phyloP scores from a whole-genome alignment of 1,140 invertebrate species.

The Drosophila chauvacae region DNA sequence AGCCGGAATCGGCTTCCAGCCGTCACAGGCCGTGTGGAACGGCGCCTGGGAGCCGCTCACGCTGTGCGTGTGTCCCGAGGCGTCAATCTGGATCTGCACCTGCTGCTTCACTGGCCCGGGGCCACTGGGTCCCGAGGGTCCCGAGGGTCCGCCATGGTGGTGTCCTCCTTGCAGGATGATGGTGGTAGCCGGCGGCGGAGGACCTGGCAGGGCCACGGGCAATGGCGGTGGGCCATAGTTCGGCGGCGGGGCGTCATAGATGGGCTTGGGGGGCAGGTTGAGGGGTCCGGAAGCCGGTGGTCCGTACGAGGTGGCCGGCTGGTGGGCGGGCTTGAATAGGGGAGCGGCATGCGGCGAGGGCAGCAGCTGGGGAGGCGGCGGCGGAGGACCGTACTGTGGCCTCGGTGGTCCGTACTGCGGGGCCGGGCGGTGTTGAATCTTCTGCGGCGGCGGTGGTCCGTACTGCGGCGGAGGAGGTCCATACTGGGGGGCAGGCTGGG shows the following conservation, averaged over 20 bases:
- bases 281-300: constrained; percentile 79
- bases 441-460: constrained; percentile 85
- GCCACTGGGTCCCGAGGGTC: constrained; percentile 22
- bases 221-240: constrained; percentile 73
- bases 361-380: constrained; percentile 68
- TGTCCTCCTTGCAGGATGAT: constrained; percentile 63
- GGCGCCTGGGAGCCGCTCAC: constrained; percentile 74
- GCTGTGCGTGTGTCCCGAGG: constrained; percentile 75
- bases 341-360: constrained; percentile 78
- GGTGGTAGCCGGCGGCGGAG: constrained; percentile 50
- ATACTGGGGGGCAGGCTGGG: constrained; percentile 60
- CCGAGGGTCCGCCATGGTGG: constrained; percentile 24
- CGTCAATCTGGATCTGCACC: constrained; percentile 78
- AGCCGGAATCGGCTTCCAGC: constrained; percentile 93
- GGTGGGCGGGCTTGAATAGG: constrained; percentile 68
- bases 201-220: constrained; percentile 57
- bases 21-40: constrained; percentile 87
- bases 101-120: constrained; percentile 57
- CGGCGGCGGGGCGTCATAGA: constrained; percentile 77
- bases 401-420: constrained; percentile 84
- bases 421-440: constrained; percentile 84
- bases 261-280: constrained; percentile 63
- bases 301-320: constrained; percentile 80
- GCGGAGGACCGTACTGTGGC: constrained; percentile 72
- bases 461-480: constrained; percentile 72